Percentiles rank a stretch among this genome's conserved stretches.
These are phyloP conservation scores for Hemithea aestivaria DNA, from an alignment of 2,888 invertebrate species.

Conservation along the genomic window DNA sequence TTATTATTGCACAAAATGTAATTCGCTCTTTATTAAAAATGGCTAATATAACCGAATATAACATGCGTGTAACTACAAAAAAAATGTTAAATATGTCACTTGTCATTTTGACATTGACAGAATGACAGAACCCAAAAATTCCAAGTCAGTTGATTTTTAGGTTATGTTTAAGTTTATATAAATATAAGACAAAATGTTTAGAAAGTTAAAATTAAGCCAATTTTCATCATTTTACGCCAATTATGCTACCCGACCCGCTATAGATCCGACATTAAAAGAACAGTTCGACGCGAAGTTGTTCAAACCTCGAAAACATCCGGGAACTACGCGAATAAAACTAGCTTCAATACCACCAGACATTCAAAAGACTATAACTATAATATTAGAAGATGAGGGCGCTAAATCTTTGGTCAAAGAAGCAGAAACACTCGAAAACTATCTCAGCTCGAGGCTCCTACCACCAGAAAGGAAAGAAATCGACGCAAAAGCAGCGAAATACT, in stretches of 20 bases:
- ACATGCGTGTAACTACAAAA: too few species aligned
- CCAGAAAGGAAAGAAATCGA: constrained; percentile 78
- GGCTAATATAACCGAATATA: too few species aligned
- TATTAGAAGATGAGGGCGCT: constrained; percentile 79
- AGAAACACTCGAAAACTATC: constrained; percentile 76
- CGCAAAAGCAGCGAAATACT: constrained; percentile 60
- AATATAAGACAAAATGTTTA: constrained; percentile 64
- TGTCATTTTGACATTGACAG: too few species aligned
- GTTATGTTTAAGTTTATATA: too few species aligned
- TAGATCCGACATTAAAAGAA: constrained; percentile 71
- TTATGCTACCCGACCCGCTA: constrained; percentile 62
- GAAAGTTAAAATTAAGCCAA: constrained; percentile 46
- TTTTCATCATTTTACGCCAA: constrained; percentile 39
- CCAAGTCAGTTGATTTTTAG: too few species aligned
- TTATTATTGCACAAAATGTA: too few species aligned
- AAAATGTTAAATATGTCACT: too few species aligned
- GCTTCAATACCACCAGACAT: constrained; percentile 81
- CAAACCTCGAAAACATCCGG: constrained; percentile 87
- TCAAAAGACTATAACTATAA: constrained; percentile 72
- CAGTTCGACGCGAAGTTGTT: constrained; percentile 70
- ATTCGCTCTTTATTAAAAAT: too few species aligned
- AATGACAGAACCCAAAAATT: too few species aligned
- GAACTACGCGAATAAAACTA: constrained; percentile 76
- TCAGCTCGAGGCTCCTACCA: constrained; percentile 82
- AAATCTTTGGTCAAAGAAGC: constrained; percentile 77